These are phyloP conservation scores for Xenopus laevis DNA, from an alignment of 2,113 vertebrate genomes.

Conservation along the genomic window DNA sequence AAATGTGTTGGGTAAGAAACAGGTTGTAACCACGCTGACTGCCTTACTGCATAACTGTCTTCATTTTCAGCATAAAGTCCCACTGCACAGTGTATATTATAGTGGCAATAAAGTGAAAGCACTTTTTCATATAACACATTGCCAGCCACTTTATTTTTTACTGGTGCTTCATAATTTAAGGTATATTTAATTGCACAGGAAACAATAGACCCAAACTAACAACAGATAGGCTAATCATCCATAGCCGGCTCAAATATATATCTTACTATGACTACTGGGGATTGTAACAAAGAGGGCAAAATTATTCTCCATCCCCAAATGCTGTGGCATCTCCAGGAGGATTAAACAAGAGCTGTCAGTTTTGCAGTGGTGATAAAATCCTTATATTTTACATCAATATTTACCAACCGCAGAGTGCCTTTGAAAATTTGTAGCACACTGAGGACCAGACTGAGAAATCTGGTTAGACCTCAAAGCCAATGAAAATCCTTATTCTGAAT, in stretches of 20 bases:
- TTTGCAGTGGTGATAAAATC: not conserved
- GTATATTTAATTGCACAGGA: slow-evolving; percentile 24
- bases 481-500: too few species aligned
- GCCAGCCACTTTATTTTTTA: slow-evolving; percentile 20
- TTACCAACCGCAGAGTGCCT: not conserved
- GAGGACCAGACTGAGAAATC: too few species aligned
- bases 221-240: not conserved
- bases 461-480: too few species aligned
- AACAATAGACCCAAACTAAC: not conserved
- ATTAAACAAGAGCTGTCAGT: not conserved
- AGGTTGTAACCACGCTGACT: slow-evolving; percentile 19
- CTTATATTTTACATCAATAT: slow-evolving; percentile 1
- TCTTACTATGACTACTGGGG: not conserved
- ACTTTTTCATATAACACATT: slow-evolving; percentile 31
- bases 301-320: too few species aligned
- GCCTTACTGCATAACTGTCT: slow-evolving; percentile 17
- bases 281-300: too few species aligned
- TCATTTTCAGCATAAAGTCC: slow-evolving; percentile 14
- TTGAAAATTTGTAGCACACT: not conserved
- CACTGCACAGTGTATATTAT: slow-evolving; percentile 28
- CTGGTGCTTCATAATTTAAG: slow-evolving; percentile 28
- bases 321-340: too few species aligned
- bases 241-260: not conserved
- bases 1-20: slow-evolving; percentile 20
- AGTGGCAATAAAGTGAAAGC: slow-evolving; percentile 26